A percentile compares a stretch with the other conserved stretches of the same genome.
Conservation (phyloP, 2,888 invertebrate genomes). For the Pocota personata region DNA sequence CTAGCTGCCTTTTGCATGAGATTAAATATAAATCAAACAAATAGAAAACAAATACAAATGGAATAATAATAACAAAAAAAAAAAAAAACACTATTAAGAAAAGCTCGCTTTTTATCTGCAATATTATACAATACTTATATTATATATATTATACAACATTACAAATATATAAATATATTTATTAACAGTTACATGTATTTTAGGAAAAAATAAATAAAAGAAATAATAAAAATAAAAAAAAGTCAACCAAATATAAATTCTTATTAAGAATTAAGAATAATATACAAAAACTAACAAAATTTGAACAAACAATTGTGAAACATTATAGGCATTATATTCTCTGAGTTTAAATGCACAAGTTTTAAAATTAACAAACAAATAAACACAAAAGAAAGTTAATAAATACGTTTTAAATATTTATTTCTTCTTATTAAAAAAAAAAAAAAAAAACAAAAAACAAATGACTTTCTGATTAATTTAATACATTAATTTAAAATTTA, state of each 20-base stretch:
- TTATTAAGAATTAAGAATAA: slow-evolving; percentile 57
- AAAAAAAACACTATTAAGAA: slow-evolving; percentile 39
- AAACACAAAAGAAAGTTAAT: slow-evolving; percentile 6
- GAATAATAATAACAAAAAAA: not conserved
- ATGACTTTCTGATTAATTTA: slow-evolving; percentile 44
- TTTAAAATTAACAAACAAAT: slow-evolving; percentile 17
- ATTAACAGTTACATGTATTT: slow-evolving; percentile 53
- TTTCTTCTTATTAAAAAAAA: slow-evolving; percentile 29
- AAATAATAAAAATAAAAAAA: slow-evolving; percentile 15
- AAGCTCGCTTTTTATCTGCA: slow-evolving; percentile 69
- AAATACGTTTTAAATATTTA: slow-evolving; percentile 30
- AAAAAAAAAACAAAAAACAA: not conserved
- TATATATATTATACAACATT: slow-evolving; percentile 41
- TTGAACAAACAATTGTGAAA: slow-evolving; percentile 7
- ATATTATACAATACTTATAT: slow-evolving; percentile 64
- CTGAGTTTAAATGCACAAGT: slow-evolving; percentile 64
- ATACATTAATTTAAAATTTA: slow-evolving; percentile 41
- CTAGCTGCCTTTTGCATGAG: slow-evolving; percentile 43
- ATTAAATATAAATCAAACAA: slow-evolving; percentile 12
- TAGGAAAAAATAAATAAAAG: slow-evolving; percentile 1
- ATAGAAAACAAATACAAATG: not conserved
- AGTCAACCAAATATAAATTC: slow-evolving; percentile 71
- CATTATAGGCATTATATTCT: slow-evolving; percentile 56
- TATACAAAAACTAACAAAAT: slow-evolving; percentile 16
- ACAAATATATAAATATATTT: slow-evolving; percentile 47